Conservation (phyloP, 2,797 vertebrate genomes). For the Delichon dasypus region DNA sequence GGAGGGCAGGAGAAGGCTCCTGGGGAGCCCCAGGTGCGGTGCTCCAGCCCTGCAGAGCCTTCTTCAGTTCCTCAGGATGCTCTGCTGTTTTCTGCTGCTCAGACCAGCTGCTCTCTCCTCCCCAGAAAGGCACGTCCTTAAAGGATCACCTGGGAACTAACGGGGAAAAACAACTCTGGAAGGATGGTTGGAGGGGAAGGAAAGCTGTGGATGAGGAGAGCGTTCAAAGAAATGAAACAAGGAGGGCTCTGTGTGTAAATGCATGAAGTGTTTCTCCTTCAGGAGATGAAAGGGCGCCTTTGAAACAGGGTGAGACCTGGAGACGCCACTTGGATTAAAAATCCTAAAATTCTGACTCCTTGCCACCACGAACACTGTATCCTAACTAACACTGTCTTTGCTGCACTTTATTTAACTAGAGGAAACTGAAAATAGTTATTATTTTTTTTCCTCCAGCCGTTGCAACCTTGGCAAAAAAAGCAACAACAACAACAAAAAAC, state of each 20-base stretch:
- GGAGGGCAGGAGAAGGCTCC: fast-evolving
- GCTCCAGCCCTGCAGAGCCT: neutral
- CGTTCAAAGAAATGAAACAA: neutral
- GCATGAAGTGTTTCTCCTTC: neutral
- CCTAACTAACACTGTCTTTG: fast-evolving
- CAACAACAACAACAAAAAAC: neutral
- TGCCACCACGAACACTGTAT: neutral
- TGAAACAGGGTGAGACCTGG: neutral
- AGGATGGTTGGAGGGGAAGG: neutral
- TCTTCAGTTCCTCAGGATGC: fast-evolving
- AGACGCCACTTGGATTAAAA: neutral
- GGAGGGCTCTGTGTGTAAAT: neutral
- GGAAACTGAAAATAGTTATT: neutral
- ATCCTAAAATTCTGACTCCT: neutral
- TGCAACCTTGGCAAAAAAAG: neutral
- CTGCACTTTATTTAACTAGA: neutral
- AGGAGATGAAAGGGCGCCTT: neutral
- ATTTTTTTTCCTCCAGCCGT: neutral
- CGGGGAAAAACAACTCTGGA: neutral
- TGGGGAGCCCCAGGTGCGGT: neutral
- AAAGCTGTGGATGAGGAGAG: neutral
- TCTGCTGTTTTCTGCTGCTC: neutral
- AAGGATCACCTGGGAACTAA: neutral
- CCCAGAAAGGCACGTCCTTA: neutral
- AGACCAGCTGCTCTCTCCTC: neutral